Conservation (phyloP, 1,140 invertebrate species). For the Drosophila orosa region DNA sequence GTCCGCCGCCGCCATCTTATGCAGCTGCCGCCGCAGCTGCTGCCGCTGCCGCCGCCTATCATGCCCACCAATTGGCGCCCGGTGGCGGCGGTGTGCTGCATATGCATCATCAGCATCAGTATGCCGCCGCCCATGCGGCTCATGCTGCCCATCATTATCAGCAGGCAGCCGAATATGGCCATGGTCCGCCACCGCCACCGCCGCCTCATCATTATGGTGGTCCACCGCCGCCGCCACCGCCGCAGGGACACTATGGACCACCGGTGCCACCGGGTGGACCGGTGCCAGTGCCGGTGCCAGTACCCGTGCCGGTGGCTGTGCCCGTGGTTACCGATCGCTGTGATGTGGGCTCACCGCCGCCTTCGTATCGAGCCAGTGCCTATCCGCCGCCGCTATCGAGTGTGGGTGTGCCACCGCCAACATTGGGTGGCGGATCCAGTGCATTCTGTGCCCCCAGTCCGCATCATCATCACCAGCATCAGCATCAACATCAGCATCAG, state of each 20-base stretch:
- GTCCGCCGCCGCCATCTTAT: constrained; percentile 74
- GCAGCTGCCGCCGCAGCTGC: constrained; percentile 75
- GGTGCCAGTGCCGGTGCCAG: constrained; percentile 20
- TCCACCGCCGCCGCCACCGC: constrained; percentile 52
- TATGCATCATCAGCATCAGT: constrained; percentile 71
- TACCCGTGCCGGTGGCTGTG: constrained; percentile 18
- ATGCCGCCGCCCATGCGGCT: constrained; percentile 64
- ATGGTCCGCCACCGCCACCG: constrained; percentile 61
- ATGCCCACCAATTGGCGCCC: constrained; percentile 74
- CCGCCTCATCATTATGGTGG: constrained; percentile 49
- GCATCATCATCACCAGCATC: constrained; percentile 77
- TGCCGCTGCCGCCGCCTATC: constrained; percentile 75
- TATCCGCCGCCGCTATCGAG: constrained; percentile 60
- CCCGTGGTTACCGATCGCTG: constrained; percentile 64
- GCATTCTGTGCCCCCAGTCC: constrained; percentile 80
- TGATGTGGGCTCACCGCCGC: constrained; percentile 78
- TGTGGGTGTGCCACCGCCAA: constrained; percentile 55
- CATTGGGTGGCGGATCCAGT: constrained; percentile 70
- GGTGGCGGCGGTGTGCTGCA: constrained; percentile 58
- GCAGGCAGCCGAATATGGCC: constrained; percentile 69
- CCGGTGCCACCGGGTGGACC: constrained; percentile 49
- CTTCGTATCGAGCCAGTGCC: constrained; percentile 72
- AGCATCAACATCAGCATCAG: constrained; percentile 41
- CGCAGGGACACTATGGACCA: constrained; percentile 55
- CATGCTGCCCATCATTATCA: constrained; percentile 66